Percentiles rank a stretch among this genome's conserved stretches.
phyloP scores from a whole-genome alignment of 2,797 vertebrate species.

The Balearica regulorum region DNA sequence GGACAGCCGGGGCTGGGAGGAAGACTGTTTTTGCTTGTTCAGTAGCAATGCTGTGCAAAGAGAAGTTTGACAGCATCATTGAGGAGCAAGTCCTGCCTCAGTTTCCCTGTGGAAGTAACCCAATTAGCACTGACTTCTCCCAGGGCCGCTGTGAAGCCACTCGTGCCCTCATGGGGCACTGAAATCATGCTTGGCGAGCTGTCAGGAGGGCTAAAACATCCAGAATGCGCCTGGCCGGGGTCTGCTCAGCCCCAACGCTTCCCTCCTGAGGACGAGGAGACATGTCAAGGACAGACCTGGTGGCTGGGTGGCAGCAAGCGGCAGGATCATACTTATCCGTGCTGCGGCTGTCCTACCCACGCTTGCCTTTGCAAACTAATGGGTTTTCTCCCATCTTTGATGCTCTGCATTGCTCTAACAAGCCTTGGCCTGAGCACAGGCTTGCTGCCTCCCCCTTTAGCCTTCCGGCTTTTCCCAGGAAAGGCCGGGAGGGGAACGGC shows the following conservation, averaged over 20 bases:
- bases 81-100: neutral
- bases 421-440: neutral
- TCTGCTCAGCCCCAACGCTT: neutral
- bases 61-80: neutral
- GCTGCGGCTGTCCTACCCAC: accelerated
- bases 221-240: neutral
- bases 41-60: neutral
- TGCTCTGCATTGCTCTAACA: neutral
- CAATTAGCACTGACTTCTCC: neutral
- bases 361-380: neutral
- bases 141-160: neutral
- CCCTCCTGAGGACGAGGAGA: neutral
- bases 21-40: neutral
- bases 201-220: accelerated
- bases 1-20: neutral
- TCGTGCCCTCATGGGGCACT: accelerated
- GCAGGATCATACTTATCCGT: accelerated
- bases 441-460: neutral
- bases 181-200: accelerated
- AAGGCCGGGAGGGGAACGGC: accelerated
- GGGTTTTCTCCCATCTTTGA: neutral
- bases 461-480: neutral
- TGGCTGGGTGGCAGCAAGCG: neutral
- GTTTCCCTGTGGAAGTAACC: neutral
- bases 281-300: neutral